These are phyloP conservation scores for Sapajus apella DNA, from an alignment of 2,113 vertebrate genomes.

Conservation along the genomic window DNA sequence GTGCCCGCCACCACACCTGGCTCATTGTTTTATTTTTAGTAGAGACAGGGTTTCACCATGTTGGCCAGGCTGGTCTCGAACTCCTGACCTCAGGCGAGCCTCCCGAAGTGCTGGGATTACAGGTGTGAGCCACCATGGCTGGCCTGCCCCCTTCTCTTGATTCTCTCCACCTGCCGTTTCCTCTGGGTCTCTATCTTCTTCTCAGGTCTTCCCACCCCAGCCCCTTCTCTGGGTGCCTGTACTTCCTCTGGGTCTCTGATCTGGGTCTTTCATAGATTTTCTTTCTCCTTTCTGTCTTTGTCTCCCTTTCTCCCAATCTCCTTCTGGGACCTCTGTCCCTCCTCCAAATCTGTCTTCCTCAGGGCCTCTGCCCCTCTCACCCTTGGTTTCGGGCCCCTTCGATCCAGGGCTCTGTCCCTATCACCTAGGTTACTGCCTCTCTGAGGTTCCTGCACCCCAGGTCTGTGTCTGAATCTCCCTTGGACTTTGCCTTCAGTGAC, in stretches of 20 bases:
- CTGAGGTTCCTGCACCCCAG: not conserved
- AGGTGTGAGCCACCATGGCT: too few relatives aligned
- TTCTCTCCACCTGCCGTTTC: too few relatives aligned
- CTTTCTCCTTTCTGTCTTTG: not conserved
- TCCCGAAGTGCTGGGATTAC: too few relatives aligned
- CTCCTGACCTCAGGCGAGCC: too few relatives aligned
- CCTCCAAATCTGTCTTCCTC: not conserved
- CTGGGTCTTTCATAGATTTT: not conserved
- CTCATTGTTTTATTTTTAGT: too few relatives aligned
- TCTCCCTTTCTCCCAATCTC: not conserved
- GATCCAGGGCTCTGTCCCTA: not conserved
- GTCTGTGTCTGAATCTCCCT: not conserved
- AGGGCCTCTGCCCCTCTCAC: not conserved
- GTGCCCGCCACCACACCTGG: accelerated
- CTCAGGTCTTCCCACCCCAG: too few relatives aligned
- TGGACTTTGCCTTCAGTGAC: not conserved
- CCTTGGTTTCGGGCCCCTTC: not conserved
- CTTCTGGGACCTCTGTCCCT: too few relatives aligned
- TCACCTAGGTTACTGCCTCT: too few relatives aligned
- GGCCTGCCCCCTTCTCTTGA: too few relatives aligned
- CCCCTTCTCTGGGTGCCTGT: not conserved
- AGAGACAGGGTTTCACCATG: too few relatives aligned
- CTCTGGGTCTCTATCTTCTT: not conserved
- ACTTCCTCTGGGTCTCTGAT: not conserved
- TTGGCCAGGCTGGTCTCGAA: too few relatives aligned